Evolutionary conservation across 2,797 vertebrate genomes (phyloP).

Genomic region (Psittacula derbiana): DNA sequence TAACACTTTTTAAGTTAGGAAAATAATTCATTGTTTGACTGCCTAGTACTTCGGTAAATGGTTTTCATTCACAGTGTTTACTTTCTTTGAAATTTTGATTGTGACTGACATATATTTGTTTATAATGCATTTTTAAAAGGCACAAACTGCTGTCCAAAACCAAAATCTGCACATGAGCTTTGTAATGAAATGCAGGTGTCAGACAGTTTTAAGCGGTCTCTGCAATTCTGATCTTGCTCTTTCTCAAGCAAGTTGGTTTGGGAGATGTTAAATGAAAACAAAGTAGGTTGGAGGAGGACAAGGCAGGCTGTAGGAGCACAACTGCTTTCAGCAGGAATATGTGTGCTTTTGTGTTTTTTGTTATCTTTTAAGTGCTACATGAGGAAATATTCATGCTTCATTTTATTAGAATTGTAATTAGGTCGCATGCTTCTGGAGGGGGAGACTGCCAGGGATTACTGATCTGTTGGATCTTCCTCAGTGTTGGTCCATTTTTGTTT

Average conservation of each 20-base stretch:
- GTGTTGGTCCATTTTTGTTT: slow-evolving; percentile 18
- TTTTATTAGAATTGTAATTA: slow-evolving; percentile 11
- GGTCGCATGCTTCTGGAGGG: not conserved
- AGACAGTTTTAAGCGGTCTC: not conserved
- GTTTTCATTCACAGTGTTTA: not conserved
- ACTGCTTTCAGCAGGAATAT: not conserved
- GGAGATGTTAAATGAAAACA: not conserved
- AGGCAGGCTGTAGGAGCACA: not conserved
- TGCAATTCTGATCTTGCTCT: not conserved
- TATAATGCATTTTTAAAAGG: not conserved
- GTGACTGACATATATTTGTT: not conserved
- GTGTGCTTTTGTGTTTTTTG: not conserved
- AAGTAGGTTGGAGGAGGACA: not conserved
- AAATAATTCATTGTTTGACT: not conserved
- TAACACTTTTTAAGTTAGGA: not conserved
- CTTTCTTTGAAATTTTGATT: not conserved
- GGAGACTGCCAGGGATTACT: not conserved
- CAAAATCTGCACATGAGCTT: not conserved
- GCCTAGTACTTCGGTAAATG: not conserved
- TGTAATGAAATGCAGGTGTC: not conserved
- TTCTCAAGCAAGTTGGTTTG: not conserved
- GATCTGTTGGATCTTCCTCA: slow-evolving; percentile 17
- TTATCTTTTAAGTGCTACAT: not conserved
- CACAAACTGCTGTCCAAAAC: not conserved
- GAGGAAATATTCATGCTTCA: slow-evolving; percentile 8